These are phyloP conservation scores for Drosophila siamana DNA, from an alignment of 2,888 invertebrate genomes.

Conservation along the genomic window DNA sequence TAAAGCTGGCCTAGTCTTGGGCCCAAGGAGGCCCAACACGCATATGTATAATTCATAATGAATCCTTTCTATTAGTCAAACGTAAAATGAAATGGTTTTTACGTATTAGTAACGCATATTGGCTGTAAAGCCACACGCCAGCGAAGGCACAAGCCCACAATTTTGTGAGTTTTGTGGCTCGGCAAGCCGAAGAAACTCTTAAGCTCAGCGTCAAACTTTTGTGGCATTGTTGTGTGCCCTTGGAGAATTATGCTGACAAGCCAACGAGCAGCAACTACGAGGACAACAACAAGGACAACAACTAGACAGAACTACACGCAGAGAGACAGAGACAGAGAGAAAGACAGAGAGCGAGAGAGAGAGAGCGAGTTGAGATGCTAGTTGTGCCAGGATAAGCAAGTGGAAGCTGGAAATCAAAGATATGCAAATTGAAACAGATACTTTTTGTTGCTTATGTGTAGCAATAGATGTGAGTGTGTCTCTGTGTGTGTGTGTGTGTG, in stretches of 20 bases:
- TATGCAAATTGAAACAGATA: constrained; percentile 82
- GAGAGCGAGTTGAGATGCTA: constrained; percentile 31
- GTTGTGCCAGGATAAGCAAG: constrained; percentile 33
- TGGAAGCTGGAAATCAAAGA: constrained; percentile 73
- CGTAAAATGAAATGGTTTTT: constrained; percentile 77
- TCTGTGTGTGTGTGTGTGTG: constrained; percentile 38
- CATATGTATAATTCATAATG: constrained; percentile 80
- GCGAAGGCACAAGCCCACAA: constrained; percentile 19
- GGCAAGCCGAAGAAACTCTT: constrained; percentile 54
- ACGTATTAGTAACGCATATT: constrained; percentile 74
- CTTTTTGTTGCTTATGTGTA: constrained; percentile 38
- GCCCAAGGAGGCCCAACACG: constrained; percentile 24
- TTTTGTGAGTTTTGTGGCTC: background rate
- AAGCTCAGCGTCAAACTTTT: constrained; percentile 62
- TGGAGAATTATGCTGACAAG: constrained; percentile 64
- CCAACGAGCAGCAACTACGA: constrained; percentile 20
- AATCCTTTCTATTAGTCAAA: constrained; percentile 82
- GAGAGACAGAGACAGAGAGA: background rate
- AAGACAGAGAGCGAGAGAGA: no score
- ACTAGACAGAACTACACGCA: constrained; percentile 36
- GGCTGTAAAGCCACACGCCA: constrained; percentile 63
- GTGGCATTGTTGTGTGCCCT: constrained; percentile 69
- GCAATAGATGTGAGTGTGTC: constrained; percentile 25
- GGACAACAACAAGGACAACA: constrained; percentile 27
- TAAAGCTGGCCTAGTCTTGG: constrained; percentile 4